Base-by-base conservation (phyloP, 2,113 vertebrate genomes). In the Panthera tigris region DNA sequence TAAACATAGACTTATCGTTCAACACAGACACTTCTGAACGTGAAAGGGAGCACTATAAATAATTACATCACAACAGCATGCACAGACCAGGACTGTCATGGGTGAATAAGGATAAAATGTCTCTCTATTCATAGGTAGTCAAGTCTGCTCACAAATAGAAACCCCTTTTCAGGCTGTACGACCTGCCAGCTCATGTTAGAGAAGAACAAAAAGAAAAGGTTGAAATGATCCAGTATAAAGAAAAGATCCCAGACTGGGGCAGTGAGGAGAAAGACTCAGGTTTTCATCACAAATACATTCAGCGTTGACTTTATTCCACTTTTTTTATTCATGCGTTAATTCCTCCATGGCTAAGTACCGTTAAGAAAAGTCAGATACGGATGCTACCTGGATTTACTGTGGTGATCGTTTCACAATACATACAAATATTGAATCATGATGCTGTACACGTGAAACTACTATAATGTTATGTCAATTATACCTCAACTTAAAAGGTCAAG, bases 131-230 rank as follows among this genome's bases (percentile, higher is more conserved):
- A 39, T 10, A 82, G 78, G 36, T 61, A 76, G 69, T 27, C 25
- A 93, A 33, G 71, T 81, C 69, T 83, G 55, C 25, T 93, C 31
- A 7, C 50, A 61, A 88, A 94, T 27, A 97, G n/a, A 86, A 94
- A 61, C 18, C 15, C 79, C 16, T 31, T 95, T 81, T 89, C 27
- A 15, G 15, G 76, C 50, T 74, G 0, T 36, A 41, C 39, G 61
- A 66, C 82, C 71, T 92, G 36, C 39, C 15, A 92, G 13, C 6
- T 93, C 15, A 57, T 1, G 27, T 45, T 90, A 74, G n/a, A 87
- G 65, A 87, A 93, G 29, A 83, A 80, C 19, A 95, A 81, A 95
- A 55, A 12, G 57, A 23, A 84, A 79, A 73, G 27, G 7, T 33
- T 48, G 18, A 91, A 66, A 88, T n/a, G 16, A 41, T 61, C n/a